Percentiles rank a stretch among this genome's conserved stretches.
Evolutionary conservation across 2,113 vertebrate species (phyloP).

Genomic region (Panthera leo): DNA sequence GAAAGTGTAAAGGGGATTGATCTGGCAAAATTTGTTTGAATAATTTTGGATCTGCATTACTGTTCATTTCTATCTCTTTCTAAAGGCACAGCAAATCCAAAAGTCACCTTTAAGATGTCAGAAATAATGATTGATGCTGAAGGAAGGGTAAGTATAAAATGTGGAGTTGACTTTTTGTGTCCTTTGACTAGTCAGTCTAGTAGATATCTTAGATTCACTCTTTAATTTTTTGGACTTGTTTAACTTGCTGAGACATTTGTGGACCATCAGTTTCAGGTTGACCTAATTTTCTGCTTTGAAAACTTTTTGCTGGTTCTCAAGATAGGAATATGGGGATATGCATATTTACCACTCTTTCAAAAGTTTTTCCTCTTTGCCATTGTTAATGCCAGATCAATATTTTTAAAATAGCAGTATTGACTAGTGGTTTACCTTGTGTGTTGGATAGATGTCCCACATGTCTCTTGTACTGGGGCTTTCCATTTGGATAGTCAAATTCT

Average conservation of each 20-base stretch:
- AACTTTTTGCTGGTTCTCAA: background rate
- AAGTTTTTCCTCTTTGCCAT: conserved; percentile 24
- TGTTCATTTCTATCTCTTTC: conserved; percentile 72
- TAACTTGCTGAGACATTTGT: conserved; percentile 1
- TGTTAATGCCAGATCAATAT: background rate
- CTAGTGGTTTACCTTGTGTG: background rate
- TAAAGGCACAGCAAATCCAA: conserved; percentile 89
- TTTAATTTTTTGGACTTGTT: background rate
- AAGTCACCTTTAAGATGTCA: conserved; percentile 91
- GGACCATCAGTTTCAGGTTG: conserved; percentile 1
- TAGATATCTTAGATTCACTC: background rate
- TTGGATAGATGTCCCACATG: background rate
- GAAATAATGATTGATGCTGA: conserved; percentile 86
- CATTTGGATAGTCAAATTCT: background rate
- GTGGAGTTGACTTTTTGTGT: conserved; percentile 47
- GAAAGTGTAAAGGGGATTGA: background rate
- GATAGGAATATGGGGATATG: background rate
- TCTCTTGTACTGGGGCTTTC: background rate
- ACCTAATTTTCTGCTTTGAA: conserved; percentile 8
- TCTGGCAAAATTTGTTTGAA: conserved; percentile 16
- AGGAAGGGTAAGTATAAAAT: conserved; percentile 85
- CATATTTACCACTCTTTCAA: background rate
- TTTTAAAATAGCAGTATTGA: background rate
- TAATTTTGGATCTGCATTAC: conserved; percentile 3
- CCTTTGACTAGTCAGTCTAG: background rate